Evolutionary conservation across 2,113 vertebrate genomes (phyloP).

Genomic region (Thamnaconus septentrionalis): DNA sequence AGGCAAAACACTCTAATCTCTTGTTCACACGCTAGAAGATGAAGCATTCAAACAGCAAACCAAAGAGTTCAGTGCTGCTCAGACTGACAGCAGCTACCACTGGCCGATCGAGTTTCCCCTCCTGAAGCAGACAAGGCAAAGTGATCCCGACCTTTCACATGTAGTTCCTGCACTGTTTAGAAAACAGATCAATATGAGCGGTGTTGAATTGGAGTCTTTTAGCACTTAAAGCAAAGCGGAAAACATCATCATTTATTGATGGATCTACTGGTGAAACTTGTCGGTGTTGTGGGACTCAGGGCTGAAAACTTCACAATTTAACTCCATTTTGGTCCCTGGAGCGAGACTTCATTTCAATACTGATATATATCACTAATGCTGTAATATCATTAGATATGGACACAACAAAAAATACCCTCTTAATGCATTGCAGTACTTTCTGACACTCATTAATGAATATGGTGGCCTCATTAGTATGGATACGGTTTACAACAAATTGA

Average conservation of each 20-base stretch:
- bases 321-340: too few species aligned
- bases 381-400: too few species aligned
- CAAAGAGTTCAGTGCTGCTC: conserved; percentile 9
- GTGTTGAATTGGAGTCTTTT: conserved; percentile 32
- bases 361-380: too few species aligned
- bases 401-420: too few species aligned
- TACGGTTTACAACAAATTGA: too few species aligned
- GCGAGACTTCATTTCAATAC: too few species aligned
- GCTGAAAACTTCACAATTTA: too few species aligned
- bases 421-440: too few species aligned
- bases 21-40: conserved; percentile 5
- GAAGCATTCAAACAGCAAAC: conserved; percentile 19
- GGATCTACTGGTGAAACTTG: conserved; percentile 14
- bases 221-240: conserved; percentile 24
- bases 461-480: too few species aligned
- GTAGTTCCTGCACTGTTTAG: conserved; percentile 32
- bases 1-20: background rate
- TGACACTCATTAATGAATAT: too few species aligned
- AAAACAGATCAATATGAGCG: conserved; percentile 53
- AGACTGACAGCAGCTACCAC: background rate
- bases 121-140: conserved; percentile 3
- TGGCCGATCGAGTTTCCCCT: conserved; percentile 22
- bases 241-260: conserved; percentile 58
- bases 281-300: background rate
- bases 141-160: conserved; percentile 20